Base-by-base conservation (phyloP, 2,888 invertebrate genomes). In the Xestia ashworthii region DNA sequence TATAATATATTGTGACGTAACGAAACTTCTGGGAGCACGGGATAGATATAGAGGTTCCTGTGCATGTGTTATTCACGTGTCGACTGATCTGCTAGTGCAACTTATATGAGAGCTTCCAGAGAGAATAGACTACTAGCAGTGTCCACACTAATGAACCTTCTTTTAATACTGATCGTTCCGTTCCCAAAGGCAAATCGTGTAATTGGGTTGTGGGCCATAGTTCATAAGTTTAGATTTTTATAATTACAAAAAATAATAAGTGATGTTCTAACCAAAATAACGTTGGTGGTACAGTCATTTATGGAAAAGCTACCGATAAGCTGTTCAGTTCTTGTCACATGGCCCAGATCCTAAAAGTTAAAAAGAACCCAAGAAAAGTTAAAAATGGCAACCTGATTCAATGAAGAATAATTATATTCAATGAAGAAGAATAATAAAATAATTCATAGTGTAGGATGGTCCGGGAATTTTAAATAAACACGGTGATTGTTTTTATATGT, bases 1-100 rank as follows among this genome's bases (percentile, higher is more conserved):
- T 69, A 69, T 32, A n/a, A n/a, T n/a, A n/a, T n/a, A n/a, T n/a
- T n/a, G 32, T 32, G 32, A 32, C 38, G 44, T 68, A 76, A 79
- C 5, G 55, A 66, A 55, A 19, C 5, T 32, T 67, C 62, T 41
- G 38, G n/a, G 25, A 53, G 11, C 38, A 14, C 22, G 65, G 25
- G 6, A 53, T 19, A 19, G 9, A 46, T 50, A 50, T 53, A 62
- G 32, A 53, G 46, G 32, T n/a, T 38, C 38, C 32, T 5, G 1
- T 60, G 5, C 22, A 62, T 74, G 22, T 60, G 50, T 62, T 75
- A 74, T 62, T 75, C 32, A 14, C 22, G 32, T 50, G 73, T n/a
- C 25, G 44, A 74, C 44, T 62, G 41, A 62, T 73, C 41, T 41
- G 22, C 6, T 38, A 14, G 9, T 60, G 38, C 58, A 53, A 14